These are phyloP conservation scores for Drosophila gaucha DNA, from an alignment of 2,888 invertebrate genomes.

Conservation along the genomic window DNA sequence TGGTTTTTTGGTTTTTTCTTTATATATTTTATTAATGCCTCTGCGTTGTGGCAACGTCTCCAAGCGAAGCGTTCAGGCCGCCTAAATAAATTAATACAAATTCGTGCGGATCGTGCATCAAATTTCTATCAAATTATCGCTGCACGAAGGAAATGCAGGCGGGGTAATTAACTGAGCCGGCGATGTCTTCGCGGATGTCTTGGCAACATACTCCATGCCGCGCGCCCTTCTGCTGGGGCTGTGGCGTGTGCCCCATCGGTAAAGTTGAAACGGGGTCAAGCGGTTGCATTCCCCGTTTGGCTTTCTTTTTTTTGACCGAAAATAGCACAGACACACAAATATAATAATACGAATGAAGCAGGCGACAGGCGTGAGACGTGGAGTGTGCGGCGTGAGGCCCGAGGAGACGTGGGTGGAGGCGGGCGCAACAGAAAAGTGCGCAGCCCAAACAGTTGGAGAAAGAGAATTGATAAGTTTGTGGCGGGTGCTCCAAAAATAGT, in stretches of 20 bases:
- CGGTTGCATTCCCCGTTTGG: conserved; percentile 65
- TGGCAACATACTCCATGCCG: conserved; percentile 1
- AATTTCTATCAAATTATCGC: conserved; percentile 50
- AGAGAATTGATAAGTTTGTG: conserved; percentile 56
- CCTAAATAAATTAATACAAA: conserved; percentile 70
- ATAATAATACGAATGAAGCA: conserved; percentile 50
- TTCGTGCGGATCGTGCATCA: conserved; percentile 55
- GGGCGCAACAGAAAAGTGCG: conserved; percentile 5
- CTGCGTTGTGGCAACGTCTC: neutral
- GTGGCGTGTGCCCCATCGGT: conserved; percentile 26
- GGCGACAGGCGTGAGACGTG: conserved; percentile 14
- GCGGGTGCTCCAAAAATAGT: conserved; percentile 67
- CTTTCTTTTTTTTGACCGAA: conserved; percentile 54
- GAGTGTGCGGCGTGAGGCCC: conserved; percentile 16
- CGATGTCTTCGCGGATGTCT: conserved; percentile 8
- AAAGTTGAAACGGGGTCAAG: conserved; percentile 79
- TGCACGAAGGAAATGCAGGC: conserved; percentile 28
- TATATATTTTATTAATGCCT: conserved; percentile 26
- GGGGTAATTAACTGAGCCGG: conserved; percentile 40
- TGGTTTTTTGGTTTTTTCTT: conserved; percentile 11
- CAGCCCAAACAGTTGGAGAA: conserved; percentile 36
- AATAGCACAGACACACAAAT: conserved; percentile 72
- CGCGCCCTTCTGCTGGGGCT: neutral
- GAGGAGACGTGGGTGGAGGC: conserved; percentile 5
- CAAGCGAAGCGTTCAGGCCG: conserved; percentile 32